Conservation (phyloP, 2,888 invertebrate genomes). For the Phaonia tiefii region DNA sequence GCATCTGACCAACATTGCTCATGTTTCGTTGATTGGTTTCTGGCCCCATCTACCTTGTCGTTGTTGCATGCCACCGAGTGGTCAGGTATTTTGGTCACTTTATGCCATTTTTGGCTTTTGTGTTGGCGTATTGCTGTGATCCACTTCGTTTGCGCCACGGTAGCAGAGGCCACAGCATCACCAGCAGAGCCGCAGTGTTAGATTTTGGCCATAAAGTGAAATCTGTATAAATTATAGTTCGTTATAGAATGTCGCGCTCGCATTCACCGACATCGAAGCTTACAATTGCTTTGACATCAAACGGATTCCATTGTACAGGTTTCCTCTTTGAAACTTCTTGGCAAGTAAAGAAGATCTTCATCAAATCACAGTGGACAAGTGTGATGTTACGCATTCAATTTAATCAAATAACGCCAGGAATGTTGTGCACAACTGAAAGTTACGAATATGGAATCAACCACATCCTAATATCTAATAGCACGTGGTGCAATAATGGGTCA, state of each 20-base stretch:
- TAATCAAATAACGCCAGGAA: background rate
- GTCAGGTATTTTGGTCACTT: slow-evolving; percentile 33
- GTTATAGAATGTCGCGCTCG: slow-evolving; percentile 29
- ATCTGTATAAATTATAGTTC: slow-evolving; percentile 65
- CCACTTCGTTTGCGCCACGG: slow-evolving; percentile 40
- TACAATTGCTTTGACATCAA: slow-evolving; percentile 31
- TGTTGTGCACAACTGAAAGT: background rate
- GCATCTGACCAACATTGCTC: slow-evolving; percentile 53
- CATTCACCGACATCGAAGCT: background rate
- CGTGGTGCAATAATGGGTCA: too few species aligned
- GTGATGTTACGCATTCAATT: background rate
- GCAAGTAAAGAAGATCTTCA: slow-evolving; percentile 30
- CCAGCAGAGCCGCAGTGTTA: slow-evolving; percentile 31
- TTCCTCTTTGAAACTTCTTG: slow-evolving; percentile 15
- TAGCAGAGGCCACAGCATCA: background rate
- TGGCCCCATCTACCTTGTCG: slow-evolving; percentile 42
- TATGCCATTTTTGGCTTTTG: slow-evolving; percentile 34
- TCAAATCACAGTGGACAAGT: slow-evolving; percentile 22
- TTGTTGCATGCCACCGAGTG: slow-evolving; percentile 11
- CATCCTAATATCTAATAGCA: too few species aligned
- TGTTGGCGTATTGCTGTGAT: slow-evolving; percentile 58
- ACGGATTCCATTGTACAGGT: slow-evolving; percentile 35
- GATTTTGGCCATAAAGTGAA: slow-evolving; percentile 64
- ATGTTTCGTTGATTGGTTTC: slow-evolving; percentile 43
- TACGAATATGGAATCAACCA: too few species aligned